Conservation (phyloP, 2,113 vertebrate species). For the Silurus meridionalis region DNA sequence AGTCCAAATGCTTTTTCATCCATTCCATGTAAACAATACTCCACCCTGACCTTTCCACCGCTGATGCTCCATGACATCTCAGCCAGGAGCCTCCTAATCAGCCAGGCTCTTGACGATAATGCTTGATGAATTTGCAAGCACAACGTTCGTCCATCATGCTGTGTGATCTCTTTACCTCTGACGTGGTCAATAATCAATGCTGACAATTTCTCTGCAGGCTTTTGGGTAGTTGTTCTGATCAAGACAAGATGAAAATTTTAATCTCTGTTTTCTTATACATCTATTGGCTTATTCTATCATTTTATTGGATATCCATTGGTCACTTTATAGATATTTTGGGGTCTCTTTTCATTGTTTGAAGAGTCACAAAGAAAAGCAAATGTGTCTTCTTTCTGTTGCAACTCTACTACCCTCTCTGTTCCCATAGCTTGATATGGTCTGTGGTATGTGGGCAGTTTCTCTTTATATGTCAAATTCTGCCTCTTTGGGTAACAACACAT, state of each 20-base stretch:
- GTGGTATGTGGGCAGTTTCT: background rate
- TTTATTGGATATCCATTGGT: background rate
- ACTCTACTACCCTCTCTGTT: background rate
- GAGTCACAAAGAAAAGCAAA: background rate
- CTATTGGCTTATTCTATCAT: background rate
- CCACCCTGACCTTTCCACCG: background rate
- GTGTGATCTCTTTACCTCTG: background rate
- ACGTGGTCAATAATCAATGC: background rate
- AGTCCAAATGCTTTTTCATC: background rate
- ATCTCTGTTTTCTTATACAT: background rate
- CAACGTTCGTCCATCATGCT: background rate
- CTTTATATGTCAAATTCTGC: background rate
- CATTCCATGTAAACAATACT: background rate
- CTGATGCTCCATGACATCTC: background rate
- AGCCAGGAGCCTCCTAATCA: background rate
- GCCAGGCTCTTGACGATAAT: background rate
- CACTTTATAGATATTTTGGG: background rate
- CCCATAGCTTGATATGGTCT: background rate
- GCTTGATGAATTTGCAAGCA: background rate
- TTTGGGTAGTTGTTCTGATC: background rate
- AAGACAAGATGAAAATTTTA: background rate
- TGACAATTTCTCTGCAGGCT: background rate
- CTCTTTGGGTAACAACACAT: background rate
- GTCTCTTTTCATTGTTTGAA: background rate
- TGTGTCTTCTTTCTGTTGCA: background rate